Base-by-base conservation (phyloP, 1,140 invertebrate genomes). In the Aphaenogaster rudis region DNA sequence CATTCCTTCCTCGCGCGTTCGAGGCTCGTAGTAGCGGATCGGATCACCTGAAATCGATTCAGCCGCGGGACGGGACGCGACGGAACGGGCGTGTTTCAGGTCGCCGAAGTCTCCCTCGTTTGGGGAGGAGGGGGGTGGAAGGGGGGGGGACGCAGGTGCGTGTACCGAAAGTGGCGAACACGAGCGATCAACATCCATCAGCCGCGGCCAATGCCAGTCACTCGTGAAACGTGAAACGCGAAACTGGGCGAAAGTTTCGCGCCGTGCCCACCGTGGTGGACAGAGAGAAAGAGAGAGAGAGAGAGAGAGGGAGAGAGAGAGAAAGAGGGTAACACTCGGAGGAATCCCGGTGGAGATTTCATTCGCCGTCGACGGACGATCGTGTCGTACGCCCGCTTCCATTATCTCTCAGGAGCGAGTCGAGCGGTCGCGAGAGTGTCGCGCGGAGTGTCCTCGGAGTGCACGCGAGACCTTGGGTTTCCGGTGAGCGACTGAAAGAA, bases 151-250 rank as follows among this genome's bases (percentile, higher is more conserved):
- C 39, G 11, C 50, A 63, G 74, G 48, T 69, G 66, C 66, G 74
- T 86, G 77, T 54, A 88, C 54, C 81, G 74, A 82, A 77, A 91
- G 87, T 82, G 82, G 82, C 64, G 45, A 84, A 86, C 63, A n/a
- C 28, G 59, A 64, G 67, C 45, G 71, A 74, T 63, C 36, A 54
- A 17, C 61, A 81, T 52, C 21, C 67, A 28, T 28, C 21, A 85
- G 57, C 63, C 87, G 61, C 79, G 74, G 57, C 85, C 80, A 86
- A 88, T 92, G 89, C 90, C 92, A 94, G 93, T 94, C 92, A 93
- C 89, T 93, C 88, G 93, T 93, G 92, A 94, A 93, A 93, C 93
- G 92, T 91, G 88, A 94, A 94, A 93, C 93, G 88, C 89, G 88
- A 91, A 93, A 92, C 91, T 89, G 77, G 90, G 92, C 90, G 92